Conservation (phyloP, 2,888 invertebrate genomes). For the Malachius bipustulatus region DNA sequence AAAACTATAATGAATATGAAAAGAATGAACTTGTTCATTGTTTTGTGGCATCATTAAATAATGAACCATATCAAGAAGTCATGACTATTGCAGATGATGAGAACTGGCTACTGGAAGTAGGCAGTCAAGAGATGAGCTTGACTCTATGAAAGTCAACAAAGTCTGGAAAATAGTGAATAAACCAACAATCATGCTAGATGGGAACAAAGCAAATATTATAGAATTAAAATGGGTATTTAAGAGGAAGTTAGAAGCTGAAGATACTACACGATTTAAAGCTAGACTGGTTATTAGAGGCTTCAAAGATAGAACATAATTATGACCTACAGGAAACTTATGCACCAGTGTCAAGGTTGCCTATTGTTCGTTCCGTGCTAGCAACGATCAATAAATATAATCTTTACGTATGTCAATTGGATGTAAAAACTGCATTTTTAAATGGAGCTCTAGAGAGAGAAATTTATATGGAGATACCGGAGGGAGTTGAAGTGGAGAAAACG, state of each 20-base stretch:
- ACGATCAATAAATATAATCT: too few species aligned
- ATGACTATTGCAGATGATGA: not conserved
- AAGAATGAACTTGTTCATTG: constrained; percentile 1
- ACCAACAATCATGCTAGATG: constrained; percentile 7
- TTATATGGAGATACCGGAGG: too few species aligned
- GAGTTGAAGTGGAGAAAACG: too few species aligned
- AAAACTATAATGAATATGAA: not conserved
- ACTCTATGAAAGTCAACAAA: constrained; percentile 9
- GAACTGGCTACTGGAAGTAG: too few species aligned
- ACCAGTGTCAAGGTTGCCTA: too few species aligned
- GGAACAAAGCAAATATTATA: constrained; percentile 9
- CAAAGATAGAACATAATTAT: constrained; percentile 1
- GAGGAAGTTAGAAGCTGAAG: too few species aligned
- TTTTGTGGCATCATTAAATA: constrained; percentile 2
- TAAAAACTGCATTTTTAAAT: too few species aligned
- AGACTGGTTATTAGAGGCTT: too few species aligned
- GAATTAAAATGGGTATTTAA: too few species aligned
- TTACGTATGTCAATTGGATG: constrained; percentile 8
- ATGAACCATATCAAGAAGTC: constrained; percentile 1
- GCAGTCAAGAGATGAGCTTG: not conserved
- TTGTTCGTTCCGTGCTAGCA: too few species aligned
- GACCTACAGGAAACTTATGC: constrained; percentile 4
- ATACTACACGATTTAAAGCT: too few species aligned
- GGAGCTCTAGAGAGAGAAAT: too few species aligned
- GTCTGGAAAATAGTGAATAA: constrained; percentile 16